These are phyloP conservation scores for Oncopodura yosiiana DNA, from an alignment of 1,140 invertebrate genomes.

Conservation along the genomic window DNA sequence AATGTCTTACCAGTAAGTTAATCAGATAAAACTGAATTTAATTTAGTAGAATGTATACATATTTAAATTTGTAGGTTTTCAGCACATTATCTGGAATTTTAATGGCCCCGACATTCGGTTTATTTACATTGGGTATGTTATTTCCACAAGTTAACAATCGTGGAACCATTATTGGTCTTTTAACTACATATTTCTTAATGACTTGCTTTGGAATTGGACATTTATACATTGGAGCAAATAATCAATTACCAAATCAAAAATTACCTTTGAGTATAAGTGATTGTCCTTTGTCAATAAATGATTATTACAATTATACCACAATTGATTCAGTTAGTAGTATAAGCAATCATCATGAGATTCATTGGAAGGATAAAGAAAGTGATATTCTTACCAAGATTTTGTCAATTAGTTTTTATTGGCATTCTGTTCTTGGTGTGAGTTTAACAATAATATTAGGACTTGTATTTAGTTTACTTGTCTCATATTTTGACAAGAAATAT, in stretches of 20 bases:
- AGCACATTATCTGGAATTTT: slow-evolving; percentile 8
- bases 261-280: neutral
- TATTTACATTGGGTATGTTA: slow-evolving; percentile 10
- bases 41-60: too few species aligned
- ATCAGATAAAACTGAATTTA: neutral
- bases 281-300: neutral
- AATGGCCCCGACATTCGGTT: slow-evolving; percentile 8
- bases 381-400: neutral
- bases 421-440: neutral
- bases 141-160: slow-evolving; percentile 9
- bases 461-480: too few species aligned
- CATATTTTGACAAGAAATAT: neutral
- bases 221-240: neutral
- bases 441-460: too few species aligned
- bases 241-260: neutral
- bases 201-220: slow-evolving; percentile 1
- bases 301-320: neutral
- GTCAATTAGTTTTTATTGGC: neutral
- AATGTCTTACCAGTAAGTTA: neutral
- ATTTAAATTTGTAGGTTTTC: too few species aligned
- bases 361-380: neutral
- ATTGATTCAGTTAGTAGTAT: neutral
- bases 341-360: neutral
- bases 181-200: slow-evolving; percentile 6
- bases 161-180: neutral